phyloP scores from a whole-genome alignment of 2,888 invertebrate genomes.

The Pycnomerus fuliginosus region DNA sequence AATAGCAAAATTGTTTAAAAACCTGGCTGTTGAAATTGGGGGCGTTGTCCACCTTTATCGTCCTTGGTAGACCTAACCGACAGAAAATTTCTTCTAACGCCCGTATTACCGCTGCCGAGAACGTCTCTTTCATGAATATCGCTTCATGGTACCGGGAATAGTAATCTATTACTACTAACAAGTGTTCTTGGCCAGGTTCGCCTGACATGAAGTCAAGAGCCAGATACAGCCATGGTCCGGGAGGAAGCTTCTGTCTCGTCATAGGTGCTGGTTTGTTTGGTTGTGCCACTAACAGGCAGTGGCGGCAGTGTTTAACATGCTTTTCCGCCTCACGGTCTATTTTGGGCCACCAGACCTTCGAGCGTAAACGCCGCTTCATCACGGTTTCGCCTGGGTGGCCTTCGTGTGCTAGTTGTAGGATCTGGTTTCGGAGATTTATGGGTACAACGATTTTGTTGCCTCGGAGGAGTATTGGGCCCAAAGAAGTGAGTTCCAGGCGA shows the following conservation, averaged over 20 bases:
- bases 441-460: neutral
- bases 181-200: neutral
- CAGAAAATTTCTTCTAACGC: neutral
- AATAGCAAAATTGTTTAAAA: neutral
- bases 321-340: neutral
- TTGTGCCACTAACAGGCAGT: neutral
- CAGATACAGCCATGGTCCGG: neutral
- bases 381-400: neutral
- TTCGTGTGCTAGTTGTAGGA: constrained; percentile 19
- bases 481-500: neutral
- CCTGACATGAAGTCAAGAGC: neutral
- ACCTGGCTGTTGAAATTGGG: neutral
- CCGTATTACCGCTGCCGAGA: neutral
- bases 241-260: neutral
- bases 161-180: neutral
- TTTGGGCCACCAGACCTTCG: neutral
- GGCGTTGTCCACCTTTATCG: neutral
- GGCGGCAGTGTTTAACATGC: neutral
- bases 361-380: neutral
- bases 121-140: neutral
- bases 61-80: neutral
- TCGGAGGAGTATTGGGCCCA: neutral
- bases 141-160: neutral
- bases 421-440: constrained; percentile 1
- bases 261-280: neutral